Base-by-base conservation (phyloP, 2,113 vertebrate genomes). In the Gobio gobio region DNA sequence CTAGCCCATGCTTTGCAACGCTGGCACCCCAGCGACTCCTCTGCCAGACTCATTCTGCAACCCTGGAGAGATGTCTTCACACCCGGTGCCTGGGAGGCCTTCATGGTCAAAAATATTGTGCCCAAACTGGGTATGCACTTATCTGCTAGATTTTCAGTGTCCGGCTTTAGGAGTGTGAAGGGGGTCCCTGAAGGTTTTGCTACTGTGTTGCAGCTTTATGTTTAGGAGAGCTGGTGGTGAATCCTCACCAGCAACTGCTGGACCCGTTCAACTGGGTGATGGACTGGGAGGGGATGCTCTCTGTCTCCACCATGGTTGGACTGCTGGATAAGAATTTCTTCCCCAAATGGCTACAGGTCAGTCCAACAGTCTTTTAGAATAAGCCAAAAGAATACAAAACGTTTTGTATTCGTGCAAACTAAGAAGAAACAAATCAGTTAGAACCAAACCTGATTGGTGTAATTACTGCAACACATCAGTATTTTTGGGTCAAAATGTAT, bases 31-130 rank as follows among this genome's bases (percentile, higher is more conserved):
- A 99, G 97, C 0, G 98, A 99, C 51, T 90, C 96, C 47, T 99
- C 98, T 0, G 98, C 98, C 87, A 97, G 99, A 79, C 97, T 99
- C 33, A 99, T 99, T 89, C 95, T 99, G 0, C 96, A 98, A 94
- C 98, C 98, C 20, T 99, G 98, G 98, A 99, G 96, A 70, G 98
- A 97, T 0, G 98, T 99, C 24, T 99, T 99, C 90, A 97, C 97
- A 0, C 96, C 96, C 0, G 98, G 98, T 3, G 98, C 97, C 0
- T 99, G 98, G 98, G 98, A 99, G 87, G 98, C 98, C 3, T 99
- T 99, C 92, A 98, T 99, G 98, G 94, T 99, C 90, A 99, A 98
- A 93, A 99, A 99, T 91, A 99, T 99, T 0, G 97, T 97, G 85
- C 98, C 98, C 36, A 99, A 99, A 75, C 93, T 99, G 49, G 97